phyloP scores from a whole-genome alignment of 2,113 vertebrate species.

The Onychorhynchus coronatus region DNA sequence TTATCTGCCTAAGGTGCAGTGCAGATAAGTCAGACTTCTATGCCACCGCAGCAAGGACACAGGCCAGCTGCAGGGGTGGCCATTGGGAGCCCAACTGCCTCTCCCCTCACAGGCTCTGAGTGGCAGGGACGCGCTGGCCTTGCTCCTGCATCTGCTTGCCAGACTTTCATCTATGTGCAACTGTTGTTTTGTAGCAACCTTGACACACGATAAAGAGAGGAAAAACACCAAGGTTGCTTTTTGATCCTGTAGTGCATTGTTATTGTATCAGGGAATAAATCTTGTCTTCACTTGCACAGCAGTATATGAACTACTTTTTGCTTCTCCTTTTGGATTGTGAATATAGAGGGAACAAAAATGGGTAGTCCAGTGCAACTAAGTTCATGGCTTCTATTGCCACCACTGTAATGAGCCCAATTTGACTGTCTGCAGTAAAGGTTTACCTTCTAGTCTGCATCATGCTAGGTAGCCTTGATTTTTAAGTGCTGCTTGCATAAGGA shows the following conservation, averaged over 20 bases:
- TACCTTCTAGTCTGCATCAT: accelerated
- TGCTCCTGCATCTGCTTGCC: not conserved
- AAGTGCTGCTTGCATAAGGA: not conserved
- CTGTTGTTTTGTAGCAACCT: not conserved
- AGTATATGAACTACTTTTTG: not conserved
- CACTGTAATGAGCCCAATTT: not conserved
- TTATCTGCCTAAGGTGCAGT: not conserved
- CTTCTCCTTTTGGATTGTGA: not conserved
- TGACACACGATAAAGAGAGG: not conserved
- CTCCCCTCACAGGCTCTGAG: too few relatives aligned
- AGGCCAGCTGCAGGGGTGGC: not conserved
- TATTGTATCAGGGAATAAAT: not conserved
- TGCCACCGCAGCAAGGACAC: accelerated
- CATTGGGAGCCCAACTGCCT: accelerated
- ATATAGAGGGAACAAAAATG: not conserved
- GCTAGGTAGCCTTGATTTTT: not conserved
- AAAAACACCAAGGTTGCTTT: not conserved
- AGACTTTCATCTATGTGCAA: not conserved
- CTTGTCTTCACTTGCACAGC: not conserved
- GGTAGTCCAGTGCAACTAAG: not conserved
- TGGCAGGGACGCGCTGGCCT: not conserved
- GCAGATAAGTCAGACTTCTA: accelerated
- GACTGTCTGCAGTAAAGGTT: not conserved
- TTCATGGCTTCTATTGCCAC: not conserved
- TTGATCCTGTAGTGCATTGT: not conserved